Percentiles rank a stretch among this genome's conserved stretches.
phyloP scores from a whole-genome alignment of 1,140 invertebrate genomes.

The Nasonia giraulti region DNA sequence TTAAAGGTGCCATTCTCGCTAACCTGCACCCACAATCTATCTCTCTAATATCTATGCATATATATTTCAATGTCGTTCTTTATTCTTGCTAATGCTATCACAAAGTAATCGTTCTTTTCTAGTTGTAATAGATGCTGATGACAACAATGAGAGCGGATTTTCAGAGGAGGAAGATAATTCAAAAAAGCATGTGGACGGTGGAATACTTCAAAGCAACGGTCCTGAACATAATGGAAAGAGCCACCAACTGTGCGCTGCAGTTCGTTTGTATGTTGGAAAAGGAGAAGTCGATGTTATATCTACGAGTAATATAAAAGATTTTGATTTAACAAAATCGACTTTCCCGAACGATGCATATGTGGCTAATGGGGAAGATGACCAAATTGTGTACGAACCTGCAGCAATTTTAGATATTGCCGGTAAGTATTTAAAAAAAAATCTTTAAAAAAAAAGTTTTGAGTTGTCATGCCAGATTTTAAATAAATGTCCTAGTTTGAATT shows the following conservation, averaged over 20 bases:
- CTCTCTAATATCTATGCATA: no score
- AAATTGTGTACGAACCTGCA: no score
- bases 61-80: no score
- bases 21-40: no score
- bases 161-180: background rate
- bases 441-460: no score
- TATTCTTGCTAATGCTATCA: no score
- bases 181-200: background rate
- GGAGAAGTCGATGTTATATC: background rate
- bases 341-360: background rate
- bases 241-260: background rate
- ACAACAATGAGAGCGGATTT: background rate
- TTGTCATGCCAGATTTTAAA: no score
- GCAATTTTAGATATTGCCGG: no score
- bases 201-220: background rate
- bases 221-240: background rate
- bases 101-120: no score
- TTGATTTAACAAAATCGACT: background rate
- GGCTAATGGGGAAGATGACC: background rate
- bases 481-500: no score
- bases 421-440: no score
- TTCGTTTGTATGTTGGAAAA: background rate
- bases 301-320: background rate
- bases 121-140: background rate
- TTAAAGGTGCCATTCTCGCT: no score